These are phyloP conservation scores for Contarinia nasturtii DNA, from an alignment of 1,140 invertebrate species.

Conservation along the genomic window DNA sequence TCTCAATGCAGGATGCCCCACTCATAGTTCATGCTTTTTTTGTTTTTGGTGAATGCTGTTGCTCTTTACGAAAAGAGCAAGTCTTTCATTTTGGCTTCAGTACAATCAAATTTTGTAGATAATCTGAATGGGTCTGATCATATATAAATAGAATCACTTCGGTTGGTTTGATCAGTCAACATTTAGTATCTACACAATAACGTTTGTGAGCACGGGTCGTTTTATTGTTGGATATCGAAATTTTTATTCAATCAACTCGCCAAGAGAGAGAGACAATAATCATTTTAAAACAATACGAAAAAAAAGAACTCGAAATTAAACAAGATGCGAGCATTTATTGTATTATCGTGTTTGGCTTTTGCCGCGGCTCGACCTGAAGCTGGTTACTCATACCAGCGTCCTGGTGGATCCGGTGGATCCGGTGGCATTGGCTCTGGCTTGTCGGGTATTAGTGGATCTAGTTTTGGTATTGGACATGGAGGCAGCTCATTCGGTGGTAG, in stretches of 20 bases:
- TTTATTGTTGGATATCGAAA: not conserved
- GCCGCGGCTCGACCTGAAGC: constrained; percentile 36
- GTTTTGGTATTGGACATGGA: constrained; percentile 7
- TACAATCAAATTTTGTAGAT: not conserved
- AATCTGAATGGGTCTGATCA: not conserved
- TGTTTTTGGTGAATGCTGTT: constrained; percentile 1
- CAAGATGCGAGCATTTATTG: constrained; percentile 24
- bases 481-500: constrained; percentile 17
- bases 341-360: constrained; percentile 35
- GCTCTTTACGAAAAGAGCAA: not conserved
- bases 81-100: constrained; percentile 1
- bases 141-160: constrained; percentile 4
- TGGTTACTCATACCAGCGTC: constrained; percentile 36
- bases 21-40: too few species aligned
- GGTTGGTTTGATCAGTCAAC: constrained; percentile 3
- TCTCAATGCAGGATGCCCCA: too few species aligned
- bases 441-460: constrained; percentile 7
- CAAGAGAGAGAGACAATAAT: not conserved
- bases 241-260: not conserved
- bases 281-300: constrained; percentile 3
- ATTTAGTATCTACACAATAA: constrained; percentile 1
- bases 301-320: not conserved
- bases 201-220: not conserved
- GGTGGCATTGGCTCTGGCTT: constrained; percentile 10
- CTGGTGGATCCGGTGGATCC: constrained; percentile 16